Conservation (phyloP, 2,113 vertebrate genomes). For the Brevimyrus niger region DNA sequence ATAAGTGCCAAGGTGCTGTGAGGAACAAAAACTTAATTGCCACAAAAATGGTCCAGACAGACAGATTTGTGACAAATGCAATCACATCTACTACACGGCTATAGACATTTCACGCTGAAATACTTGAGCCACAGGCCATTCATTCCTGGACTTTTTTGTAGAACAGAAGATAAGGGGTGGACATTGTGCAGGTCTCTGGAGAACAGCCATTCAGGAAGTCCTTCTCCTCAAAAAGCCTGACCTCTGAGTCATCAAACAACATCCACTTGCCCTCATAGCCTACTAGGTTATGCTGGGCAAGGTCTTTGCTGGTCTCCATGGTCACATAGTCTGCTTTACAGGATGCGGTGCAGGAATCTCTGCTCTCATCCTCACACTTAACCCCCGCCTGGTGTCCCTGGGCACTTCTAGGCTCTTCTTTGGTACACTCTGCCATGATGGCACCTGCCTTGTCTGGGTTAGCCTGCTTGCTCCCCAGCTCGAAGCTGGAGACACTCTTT, state of each 20-base stretch:
- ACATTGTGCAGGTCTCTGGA: conserved; percentile 75
- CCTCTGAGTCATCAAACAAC: conserved; percentile 94
- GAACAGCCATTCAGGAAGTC: conserved; percentile 87
- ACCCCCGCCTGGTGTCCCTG: conserved; percentile 34
- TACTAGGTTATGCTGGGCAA: conserved; percentile 57
- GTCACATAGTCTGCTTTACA: conserved; percentile 16
- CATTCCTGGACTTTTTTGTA: conserved; percentile 65
- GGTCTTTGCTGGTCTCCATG: conserved; percentile 25
- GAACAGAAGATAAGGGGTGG: conserved; percentile 93
- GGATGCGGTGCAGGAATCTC: conserved; percentile 14
- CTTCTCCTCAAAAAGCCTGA: conserved; percentile 84
- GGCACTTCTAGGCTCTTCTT: conserved; percentile 40
- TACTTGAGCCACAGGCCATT: neutral
- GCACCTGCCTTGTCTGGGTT: conserved; percentile 60
- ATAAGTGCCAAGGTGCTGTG: conserved; percentile 46
- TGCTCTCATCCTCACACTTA: conserved; percentile 38
- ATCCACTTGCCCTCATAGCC: conserved; percentile 92
- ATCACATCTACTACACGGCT: neutral
- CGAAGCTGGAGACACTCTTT: conserved; percentile 74
- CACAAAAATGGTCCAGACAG: neutral
- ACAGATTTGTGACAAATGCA: neutral
- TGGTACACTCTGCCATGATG: conserved; percentile 43
- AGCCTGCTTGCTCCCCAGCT: conserved; percentile 61
- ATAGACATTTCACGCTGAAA: neutral
- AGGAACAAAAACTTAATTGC: neutral